Percentiles rank a stretch among this genome's conserved stretches.
These are phyloP conservation scores for Plebejus argus DNA, from an alignment of 2,888 invertebrate species.

Conservation along the genomic window DNA sequence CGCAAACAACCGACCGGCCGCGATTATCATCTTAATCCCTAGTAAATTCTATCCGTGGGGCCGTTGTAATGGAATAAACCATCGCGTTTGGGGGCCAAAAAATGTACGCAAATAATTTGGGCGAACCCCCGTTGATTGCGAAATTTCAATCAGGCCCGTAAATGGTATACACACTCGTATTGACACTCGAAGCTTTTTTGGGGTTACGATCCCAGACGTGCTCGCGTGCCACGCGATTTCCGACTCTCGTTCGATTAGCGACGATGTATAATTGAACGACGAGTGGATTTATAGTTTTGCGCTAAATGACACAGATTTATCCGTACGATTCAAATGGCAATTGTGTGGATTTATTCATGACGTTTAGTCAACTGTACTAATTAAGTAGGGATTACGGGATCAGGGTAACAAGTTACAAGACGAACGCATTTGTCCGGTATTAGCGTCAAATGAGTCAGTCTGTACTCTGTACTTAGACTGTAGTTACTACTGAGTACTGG, in stretches of 20 bases:
- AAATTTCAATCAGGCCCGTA: conserved; percentile 80
- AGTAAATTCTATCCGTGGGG: conserved; percentile 73
- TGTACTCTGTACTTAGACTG: not conserved
- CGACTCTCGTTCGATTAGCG: conserved; percentile 47
- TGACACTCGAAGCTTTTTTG: conserved; percentile 77
- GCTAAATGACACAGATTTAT: conserved; percentile 76
- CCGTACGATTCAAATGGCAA: conserved; percentile 72
- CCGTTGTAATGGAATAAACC: conserved; percentile 71
- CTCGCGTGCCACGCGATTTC: conserved; percentile 46
- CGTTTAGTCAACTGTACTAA: conserved; percentile 60
- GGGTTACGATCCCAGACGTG: conserved; percentile 57
- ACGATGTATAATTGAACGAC: conserved; percentile 49
- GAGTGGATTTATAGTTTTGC: conserved; percentile 50
- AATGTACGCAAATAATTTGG: conserved; percentile 78
- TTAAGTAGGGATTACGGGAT: conserved; percentile 67
- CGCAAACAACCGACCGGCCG: conserved; percentile 76
- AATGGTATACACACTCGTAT: conserved; percentile 76
- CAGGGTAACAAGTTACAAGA: conserved; percentile 55
- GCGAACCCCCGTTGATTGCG: conserved; percentile 78
- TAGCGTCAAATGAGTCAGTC: conserved; percentile 22
- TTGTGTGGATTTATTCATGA: conserved; percentile 67
- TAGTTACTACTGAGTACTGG: not conserved
- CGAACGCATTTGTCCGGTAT: conserved; percentile 55
- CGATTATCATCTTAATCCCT: conserved; percentile 78
- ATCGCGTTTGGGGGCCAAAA: conserved; percentile 63